Conservation (phyloP, 2,797 vertebrate species). For the Lindbergichthys nudifrons region DNA sequence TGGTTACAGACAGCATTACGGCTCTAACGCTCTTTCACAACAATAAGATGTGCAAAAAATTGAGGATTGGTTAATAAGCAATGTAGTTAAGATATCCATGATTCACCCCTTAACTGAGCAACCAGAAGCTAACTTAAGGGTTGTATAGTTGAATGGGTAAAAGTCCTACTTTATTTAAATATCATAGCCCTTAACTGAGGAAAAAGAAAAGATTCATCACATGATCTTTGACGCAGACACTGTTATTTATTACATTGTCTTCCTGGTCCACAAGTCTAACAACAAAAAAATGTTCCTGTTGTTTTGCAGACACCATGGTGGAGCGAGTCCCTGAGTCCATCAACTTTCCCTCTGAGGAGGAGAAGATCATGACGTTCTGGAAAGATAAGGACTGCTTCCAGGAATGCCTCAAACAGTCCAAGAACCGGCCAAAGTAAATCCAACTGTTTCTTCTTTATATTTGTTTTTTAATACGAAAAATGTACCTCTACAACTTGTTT, state of each 20-base stretch:
- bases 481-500: fast-evolving
- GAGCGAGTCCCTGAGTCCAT: conserved; percentile 94
- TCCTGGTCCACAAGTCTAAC: background rate
- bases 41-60: no score
- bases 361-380: conserved; percentile 92
- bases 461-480: background rate
- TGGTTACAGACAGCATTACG: no score
- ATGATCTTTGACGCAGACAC: background rate
- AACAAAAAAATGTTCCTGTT: background rate
- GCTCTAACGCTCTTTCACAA: no score
- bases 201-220: background rate
- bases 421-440: conserved; percentile 90
- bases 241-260: background rate
- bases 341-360: conserved; percentile 92
- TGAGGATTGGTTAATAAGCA: no score
- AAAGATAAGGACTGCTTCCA: conserved; percentile 91
- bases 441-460: background rate
- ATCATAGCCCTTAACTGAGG: no score
- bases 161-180: background rate
- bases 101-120: no score
- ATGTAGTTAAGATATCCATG: no score
- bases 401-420: conserved; percentile 95
- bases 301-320: conserved; percentile 86
- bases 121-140: no score
- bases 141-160: background rate